These are phyloP conservation scores for Cremastobaeus sp. DNA, from an alignment of 2,888 invertebrate species.

Conservation along the genomic window DNA sequence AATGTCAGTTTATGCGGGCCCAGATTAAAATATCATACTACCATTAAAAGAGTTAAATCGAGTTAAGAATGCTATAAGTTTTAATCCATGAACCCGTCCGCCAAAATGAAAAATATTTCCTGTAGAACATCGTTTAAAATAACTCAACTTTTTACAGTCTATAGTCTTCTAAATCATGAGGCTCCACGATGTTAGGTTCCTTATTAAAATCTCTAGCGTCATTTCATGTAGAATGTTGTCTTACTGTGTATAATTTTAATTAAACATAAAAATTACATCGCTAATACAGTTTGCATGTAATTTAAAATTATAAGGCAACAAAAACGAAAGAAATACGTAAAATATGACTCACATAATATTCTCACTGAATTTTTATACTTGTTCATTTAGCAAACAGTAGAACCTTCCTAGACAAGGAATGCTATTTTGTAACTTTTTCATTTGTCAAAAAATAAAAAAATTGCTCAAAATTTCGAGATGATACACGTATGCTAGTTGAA, in stretches of 20 bases:
- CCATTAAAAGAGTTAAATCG: too few relatives aligned
- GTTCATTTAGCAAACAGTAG: slow-evolving; percentile 38
- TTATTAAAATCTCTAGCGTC: too few relatives aligned
- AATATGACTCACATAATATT: slow-evolving; percentile 25
- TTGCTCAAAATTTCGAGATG: slow-evolving; percentile 46
- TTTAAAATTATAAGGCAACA: too few relatives aligned
- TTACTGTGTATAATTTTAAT: too few relatives aligned
- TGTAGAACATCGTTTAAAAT: slow-evolving; percentile 20
- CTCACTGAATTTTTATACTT: slow-evolving; percentile 38
- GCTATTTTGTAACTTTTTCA: slow-evolving; percentile 41
- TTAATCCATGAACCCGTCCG: slow-evolving; percentile 52
- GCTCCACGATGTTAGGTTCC: too few relatives aligned
- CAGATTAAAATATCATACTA: too few relatives aligned
- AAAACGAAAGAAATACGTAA: too few relatives aligned
- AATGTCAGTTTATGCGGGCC: too few relatives aligned
- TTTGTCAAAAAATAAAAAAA: slow-evolving; percentile 17
- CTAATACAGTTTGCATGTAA: too few relatives aligned
- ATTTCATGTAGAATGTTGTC: too few relatives aligned
- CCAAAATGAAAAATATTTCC: slow-evolving; percentile 27
- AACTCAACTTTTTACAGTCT: slow-evolving; percentile 33
- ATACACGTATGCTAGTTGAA: slow-evolving; percentile 7
- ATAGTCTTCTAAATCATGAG: too few relatives aligned
- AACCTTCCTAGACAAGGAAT: slow-evolving; percentile 30
- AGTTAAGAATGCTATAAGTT: slow-evolving; percentile 21
- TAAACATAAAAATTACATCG: too few relatives aligned